A percentile compares a stretch with the other conserved stretches of the same genome.
phyloP scores from a whole-genome alignment of 1,140 invertebrate genomes.

The Aphidius gifuensis region DNA sequence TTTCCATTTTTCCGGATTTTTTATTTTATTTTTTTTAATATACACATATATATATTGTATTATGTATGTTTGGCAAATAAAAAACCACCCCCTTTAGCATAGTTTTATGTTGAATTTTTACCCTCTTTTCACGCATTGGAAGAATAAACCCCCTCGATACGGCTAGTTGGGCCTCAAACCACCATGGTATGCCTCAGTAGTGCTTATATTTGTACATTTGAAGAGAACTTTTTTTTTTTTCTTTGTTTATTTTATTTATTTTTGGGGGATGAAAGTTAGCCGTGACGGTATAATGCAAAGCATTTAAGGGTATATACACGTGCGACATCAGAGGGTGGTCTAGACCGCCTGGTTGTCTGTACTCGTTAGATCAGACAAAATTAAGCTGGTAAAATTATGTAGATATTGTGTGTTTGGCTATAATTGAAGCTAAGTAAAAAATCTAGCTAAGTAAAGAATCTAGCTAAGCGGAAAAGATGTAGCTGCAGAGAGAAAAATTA shows the following conservation, averaged over 20 bases:
- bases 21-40: conserved; percentile 1
- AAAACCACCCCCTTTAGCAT: too few relatives aligned
- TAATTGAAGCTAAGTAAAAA: too few relatives aligned
- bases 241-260: too few relatives aligned
- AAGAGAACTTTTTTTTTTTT: not conserved
- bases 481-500: too few relatives aligned
- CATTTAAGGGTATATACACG: conserved; percentile 33
- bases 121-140: conserved; percentile 30
- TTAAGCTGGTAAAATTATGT: too few relatives aligned
- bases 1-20: conserved; percentile 21
- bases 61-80: conserved; percentile 43
- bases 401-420: too few relatives aligned
- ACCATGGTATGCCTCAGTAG: conserved; percentile 40
- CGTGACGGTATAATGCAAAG: conserved; percentile 31
- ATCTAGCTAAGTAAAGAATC: too few relatives aligned
- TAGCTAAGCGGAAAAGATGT: too few relatives aligned
- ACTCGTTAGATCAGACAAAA: conserved; percentile 30
- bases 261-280: conserved; percentile 12
- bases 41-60: too few relatives aligned
- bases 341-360: conserved; percentile 18
- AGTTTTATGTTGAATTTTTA: conserved; percentile 32
- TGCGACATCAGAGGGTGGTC: conserved; percentile 22
- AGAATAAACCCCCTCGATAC: conserved; percentile 36
- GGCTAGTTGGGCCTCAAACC: conserved; percentile 49
- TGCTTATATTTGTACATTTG: conserved; percentile 29